phyloP scores from a whole-genome alignment of 2,797 vertebrate genomes.

The Orestias chungarensis region DNA sequence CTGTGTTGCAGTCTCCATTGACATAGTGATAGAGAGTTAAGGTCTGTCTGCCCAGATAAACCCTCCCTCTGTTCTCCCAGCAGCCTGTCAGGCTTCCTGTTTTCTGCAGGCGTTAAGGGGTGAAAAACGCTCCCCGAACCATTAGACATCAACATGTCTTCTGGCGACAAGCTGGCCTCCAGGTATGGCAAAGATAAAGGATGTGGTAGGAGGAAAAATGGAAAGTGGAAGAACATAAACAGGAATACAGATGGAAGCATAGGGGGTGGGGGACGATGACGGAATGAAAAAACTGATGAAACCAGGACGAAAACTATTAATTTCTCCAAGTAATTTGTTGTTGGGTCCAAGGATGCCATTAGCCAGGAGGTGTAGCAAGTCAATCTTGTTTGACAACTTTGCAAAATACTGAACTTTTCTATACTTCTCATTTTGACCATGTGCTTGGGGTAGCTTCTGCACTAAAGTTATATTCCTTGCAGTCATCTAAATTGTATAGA shows the following conservation, averaged over 20 bases:
- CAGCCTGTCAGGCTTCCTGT: slow-evolving; percentile 45
- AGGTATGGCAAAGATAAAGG: slow-evolving; percentile 59
- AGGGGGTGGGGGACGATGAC: neutral
- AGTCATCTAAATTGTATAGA: neutral
- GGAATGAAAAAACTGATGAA: slow-evolving; percentile 19
- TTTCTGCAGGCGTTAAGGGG: slow-evolving; percentile 54
- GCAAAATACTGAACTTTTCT: neutral
- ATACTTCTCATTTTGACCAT: neutral
- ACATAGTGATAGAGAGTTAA: slow-evolving; percentile 70
- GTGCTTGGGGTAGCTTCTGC: neutral
- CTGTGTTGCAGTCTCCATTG: slow-evolving; percentile 66
- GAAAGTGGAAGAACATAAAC: slow-evolving; percentile 35
- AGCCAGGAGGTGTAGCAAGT: slow-evolving; percentile 1
- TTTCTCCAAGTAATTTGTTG: slow-evolving; percentile 33
- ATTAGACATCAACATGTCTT: slow-evolving; percentile 66
- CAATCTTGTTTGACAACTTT: slow-evolving; percentile 12
- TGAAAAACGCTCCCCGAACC: slow-evolving; percentile 59
- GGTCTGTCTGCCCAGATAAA: slow-evolving; percentile 78
- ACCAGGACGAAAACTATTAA: slow-evolving; percentile 12
- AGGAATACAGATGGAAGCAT: slow-evolving; percentile 26
- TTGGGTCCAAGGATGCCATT: slow-evolving; percentile 24
- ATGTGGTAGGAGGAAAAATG: slow-evolving; percentile 35
- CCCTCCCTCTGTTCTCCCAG: slow-evolving; percentile 65
- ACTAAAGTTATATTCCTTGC: neutral
- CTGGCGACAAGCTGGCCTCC: slow-evolving; percentile 61